Evolutionary conservation across 1,140 invertebrate species (phyloP), one percentile per base, ranked within the genome.

Genomic region (Hetaerina americana): DNA sequence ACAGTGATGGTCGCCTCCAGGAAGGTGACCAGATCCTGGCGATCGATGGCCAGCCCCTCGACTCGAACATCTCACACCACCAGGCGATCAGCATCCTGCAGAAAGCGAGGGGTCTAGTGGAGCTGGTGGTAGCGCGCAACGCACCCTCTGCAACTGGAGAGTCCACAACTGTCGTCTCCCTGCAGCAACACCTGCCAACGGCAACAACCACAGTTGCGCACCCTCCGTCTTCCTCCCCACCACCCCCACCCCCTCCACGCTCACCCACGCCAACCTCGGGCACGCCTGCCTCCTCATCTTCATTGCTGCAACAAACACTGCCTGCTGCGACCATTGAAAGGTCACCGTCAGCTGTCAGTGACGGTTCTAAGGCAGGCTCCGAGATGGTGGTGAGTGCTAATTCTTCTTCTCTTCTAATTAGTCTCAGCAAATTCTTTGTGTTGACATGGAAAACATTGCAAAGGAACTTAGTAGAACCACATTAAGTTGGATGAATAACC

Each of bases 21-120:
- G 89, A 93, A 79, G 91, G 90, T 76, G 94, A 96, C 84, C 91
- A 95, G 80, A 93, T 96, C 80, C 80, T 96, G 78, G 91, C 92
- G 74, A 90, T 96, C 76, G 92, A 96, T 86, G 90, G 90, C 76
- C 91, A 93, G 78, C 90, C 90, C 71, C 82, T 95, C 77, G 89
- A 91, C 78, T 88, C 89, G 67, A 89, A 90, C 80, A 90, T 96
- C 80, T 93, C 92, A 70, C 94, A 95, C 81, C 90, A 94, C 80
- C 86, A 92, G 84, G 90, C 92, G 76, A 91, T 94, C 78, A 86
- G 86, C 75, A 89, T 93, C 76, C 83, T 94, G 76, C 91, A 94
- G 82, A 88, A 90, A 81, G 89, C 90, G 68, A 84, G 87, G 73
- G 90, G 90, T 74, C 82, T 89, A 77, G 89, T 92, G 75, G 88